Conservation (phyloP, 2,113 vertebrate genomes). For the Charina bottae region DNA sequence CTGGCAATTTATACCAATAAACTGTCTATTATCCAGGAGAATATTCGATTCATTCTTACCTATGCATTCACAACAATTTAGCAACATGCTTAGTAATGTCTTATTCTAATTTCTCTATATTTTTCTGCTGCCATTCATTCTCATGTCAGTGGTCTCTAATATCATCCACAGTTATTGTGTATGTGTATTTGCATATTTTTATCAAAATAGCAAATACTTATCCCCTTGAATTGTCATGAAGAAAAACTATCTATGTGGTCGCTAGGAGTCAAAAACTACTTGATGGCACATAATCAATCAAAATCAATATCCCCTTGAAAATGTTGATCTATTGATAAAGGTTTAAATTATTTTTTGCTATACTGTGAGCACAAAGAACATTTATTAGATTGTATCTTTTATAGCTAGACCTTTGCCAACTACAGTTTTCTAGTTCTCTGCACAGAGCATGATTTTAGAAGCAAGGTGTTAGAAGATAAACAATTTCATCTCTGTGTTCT, state of each 20-base stretch:
- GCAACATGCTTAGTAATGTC: neutral
- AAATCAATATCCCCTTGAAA: neutral
- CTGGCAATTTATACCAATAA: too few relatives aligned
- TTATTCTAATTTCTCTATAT: neutral
- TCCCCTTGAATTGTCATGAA: neutral
- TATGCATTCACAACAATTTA: neutral
- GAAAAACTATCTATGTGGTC: neutral
- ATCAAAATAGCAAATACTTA: neutral
- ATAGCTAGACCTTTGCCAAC: neutral
- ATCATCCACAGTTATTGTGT: neutral
- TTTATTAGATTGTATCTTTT: neutral
- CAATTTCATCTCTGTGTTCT: neutral
- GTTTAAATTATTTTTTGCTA: neutral
- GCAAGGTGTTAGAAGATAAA: neutral
- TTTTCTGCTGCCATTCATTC: neutral
- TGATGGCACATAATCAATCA: neutral
- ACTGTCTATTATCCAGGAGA: neutral
- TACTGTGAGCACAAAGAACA: neutral
- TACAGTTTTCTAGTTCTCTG: neutral
- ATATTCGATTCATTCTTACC: neutral
- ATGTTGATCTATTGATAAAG: neutral
- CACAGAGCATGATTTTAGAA: neutral
- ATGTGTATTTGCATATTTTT: neutral
- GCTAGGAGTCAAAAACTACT: neutral
- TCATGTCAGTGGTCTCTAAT: neutral